Evolutionary conservation across 2,113 vertebrate genomes (phyloP).

Genomic region (Phrynocephalus versicolor): DNA sequence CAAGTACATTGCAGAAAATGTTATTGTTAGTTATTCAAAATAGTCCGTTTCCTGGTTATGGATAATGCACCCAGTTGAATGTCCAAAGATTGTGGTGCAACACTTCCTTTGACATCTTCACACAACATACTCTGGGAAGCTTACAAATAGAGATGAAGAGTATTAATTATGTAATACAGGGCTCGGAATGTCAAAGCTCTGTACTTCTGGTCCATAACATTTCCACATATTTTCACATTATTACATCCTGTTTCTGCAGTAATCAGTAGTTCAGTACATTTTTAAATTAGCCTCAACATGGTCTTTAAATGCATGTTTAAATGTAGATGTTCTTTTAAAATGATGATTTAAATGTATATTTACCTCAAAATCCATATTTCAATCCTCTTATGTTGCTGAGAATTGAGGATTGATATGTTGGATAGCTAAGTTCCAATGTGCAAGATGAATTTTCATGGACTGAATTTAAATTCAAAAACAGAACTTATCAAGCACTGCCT

Average conservation of each 20-base stretch:
- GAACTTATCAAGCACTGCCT: too few relatives aligned
- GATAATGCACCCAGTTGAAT: not conserved
- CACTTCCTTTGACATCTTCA: not conserved
- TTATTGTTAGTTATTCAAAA: not conserved
- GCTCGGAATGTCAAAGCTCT: not conserved
- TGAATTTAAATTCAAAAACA: too few relatives aligned
- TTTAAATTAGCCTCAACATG: not conserved
- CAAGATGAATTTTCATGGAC: too few relatives aligned
- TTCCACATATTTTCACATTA: not conserved
- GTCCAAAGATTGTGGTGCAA: not conserved
- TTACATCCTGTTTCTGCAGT: not conserved
- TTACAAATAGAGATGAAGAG: not conserved
- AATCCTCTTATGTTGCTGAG: not conserved
- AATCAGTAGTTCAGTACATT: not conserved
- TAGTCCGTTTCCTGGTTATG: not conserved
- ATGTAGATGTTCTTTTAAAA: not conserved
- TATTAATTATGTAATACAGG: not conserved
- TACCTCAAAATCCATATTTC: not conserved
- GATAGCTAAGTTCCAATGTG: not conserved
- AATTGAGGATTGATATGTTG: not conserved
- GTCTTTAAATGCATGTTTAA: not conserved
- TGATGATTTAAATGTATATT: not conserved
- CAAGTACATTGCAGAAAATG: not conserved
- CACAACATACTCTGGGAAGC: not conserved
- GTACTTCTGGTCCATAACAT: not conserved